Evolutionary conservation across 1,140 invertebrate genomes (phyloP).

Genomic region (Rhopalosiphum maidis): DNA sequence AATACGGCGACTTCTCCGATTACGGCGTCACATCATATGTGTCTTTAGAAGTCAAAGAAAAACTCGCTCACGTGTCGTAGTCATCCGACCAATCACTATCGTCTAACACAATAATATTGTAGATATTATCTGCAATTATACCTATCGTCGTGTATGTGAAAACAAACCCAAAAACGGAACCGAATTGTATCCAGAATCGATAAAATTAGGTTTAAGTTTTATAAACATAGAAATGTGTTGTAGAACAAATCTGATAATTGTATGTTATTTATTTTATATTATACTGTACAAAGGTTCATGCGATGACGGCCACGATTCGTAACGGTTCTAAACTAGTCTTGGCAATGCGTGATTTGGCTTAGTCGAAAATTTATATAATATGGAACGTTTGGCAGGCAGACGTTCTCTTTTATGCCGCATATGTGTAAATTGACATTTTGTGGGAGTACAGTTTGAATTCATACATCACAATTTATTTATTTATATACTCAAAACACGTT

Average conservation of each 20-base stretch:
- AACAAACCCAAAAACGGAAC: not conserved
- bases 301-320: not conserved
- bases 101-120: not conserved
- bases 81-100: not conserved
- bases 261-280: not conserved
- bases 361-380: not conserved
- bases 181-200: not conserved
- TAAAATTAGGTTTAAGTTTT: not conserved
- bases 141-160: not conserved
- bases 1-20: conserved; percentile 4
- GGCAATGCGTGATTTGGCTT: not conserved
- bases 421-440: not conserved
- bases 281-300: not conserved
- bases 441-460: not conserved
- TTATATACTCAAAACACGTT: not conserved
- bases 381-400: not conserved
- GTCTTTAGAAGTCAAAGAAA: not conserved
- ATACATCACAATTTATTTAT: not conserved
- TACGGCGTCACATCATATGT: not conserved
- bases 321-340: not conserved
- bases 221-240: not conserved
- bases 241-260: too few relatives aligned
- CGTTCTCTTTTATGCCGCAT: not conserved
- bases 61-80: not conserved
- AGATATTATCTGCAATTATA: not conserved